These are phyloP conservation scores for Drosophila tripunctata DNA, from an alignment of 2,888 invertebrate genomes.

Conservation along the genomic window DNA sequence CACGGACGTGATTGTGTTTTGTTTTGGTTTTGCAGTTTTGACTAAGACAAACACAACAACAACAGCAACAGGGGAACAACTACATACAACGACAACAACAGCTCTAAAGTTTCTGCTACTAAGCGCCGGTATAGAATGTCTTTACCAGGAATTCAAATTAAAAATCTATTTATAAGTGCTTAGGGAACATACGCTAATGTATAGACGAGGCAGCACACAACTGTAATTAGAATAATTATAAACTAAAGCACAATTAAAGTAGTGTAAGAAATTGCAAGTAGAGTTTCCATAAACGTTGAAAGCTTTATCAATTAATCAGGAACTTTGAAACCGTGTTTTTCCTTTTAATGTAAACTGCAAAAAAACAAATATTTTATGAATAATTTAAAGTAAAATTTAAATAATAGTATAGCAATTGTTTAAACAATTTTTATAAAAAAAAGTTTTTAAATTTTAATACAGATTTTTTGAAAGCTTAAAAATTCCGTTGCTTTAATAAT, in stretches of 20 bases:
- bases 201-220: background rate
- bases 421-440: no score
- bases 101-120: slow-evolving; percentile 33
- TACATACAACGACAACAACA: slow-evolving; percentile 2
- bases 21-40: slow-evolving; percentile 63
- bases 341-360: no score
- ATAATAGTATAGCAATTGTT: no score
- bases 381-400: no score
- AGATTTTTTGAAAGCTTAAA: no score
- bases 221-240: slow-evolving; percentile 7
- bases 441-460: no score
- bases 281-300: background rate
- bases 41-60: slow-evolving; percentile 43
- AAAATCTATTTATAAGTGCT: background rate
- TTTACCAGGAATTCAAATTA: slow-evolving; percentile 54
- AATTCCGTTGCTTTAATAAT: no score
- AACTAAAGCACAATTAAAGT: background rate
- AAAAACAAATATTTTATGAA: no score
- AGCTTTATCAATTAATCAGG: no score
- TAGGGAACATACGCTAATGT: no score
- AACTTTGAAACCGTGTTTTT: no score
- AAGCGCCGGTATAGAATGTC: slow-evolving; percentile 77
- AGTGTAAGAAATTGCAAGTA: no score
- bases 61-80: slow-evolving; percentile 4
- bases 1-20: slow-evolving; percentile 53